Evolutionary conservation across 53 echinoderm and acorn worm genomes (phyloP), one percentile per base, ranked within the genome.

Genomic region (Zoroaster sp.): DNA sequence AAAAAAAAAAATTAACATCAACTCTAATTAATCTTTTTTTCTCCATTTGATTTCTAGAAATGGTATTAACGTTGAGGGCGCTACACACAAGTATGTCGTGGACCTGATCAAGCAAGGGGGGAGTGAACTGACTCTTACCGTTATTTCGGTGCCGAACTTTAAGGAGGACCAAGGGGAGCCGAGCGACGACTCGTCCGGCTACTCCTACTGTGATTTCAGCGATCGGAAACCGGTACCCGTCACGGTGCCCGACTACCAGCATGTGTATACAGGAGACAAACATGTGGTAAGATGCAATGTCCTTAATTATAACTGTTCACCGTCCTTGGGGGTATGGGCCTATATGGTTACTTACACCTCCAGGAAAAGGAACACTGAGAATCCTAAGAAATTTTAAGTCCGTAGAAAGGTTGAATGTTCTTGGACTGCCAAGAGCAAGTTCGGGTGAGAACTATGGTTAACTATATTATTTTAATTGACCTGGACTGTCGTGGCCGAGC

Each of bases 61-160:
- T 91, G 88, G 89, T 21, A 73, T 89, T 1, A 90, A 93, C 28
- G 98, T 98, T 25, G 98, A 98, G 83, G 98, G 98, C 12, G 98
- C 98, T 53, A 98, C 98, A 31, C 98, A 98, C 87, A 98, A 98
- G 74, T 89, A 83, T 87, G 98, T 98, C 1, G 98, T 98, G 28
- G 98, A 98, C 75, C 92, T 95, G 45, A 98, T 98, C 79, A 98
- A 98, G 76, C 91, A 95, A 87, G 98, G 98, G 2, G 98, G 98
- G 33, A 87, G 73, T 69, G 94, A 94, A 47, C 91, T 98, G 45
- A 95, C 94, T 17, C 93, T 98, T 11, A 98, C 98, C 20, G 91
- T 98, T 87, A 98, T 98, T 55, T 98, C 98, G 1, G 98, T 98
- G 74, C 98, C 98, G 32, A 95, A 98, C 83, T 98, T 92, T 72